Evolutionary conservation across 2,113 vertebrate species (phyloP).

Genomic region (Acanthochromis polyacanthus): DNA sequence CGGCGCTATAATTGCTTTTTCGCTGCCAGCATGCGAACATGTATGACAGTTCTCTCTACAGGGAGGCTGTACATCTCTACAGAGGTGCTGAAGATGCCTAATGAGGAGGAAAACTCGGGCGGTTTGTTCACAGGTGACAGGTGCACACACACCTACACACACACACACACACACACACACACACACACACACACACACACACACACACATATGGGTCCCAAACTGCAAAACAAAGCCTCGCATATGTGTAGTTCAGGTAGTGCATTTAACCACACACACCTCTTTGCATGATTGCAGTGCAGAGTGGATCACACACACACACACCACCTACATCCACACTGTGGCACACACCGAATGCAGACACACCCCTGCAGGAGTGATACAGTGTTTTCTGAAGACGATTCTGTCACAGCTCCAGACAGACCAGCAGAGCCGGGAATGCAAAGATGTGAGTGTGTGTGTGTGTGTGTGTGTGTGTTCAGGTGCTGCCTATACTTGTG

Average conservation of each 20-base stretch:
- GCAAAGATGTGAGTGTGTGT: not conserved
- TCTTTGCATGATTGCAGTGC: constrained; percentile 7
- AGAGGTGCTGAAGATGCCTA: constrained; percentile 62
- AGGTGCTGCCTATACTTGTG: no score
- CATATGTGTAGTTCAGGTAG: constrained; percentile 18
- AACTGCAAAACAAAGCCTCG: constrained; percentile 26
- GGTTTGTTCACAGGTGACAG: constrained; percentile 75
- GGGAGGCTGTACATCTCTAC: constrained; percentile 44
- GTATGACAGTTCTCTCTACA: constrained; percentile 6
- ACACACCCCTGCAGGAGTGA: constrained; percentile 14
- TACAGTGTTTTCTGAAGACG: constrained; percentile 7
- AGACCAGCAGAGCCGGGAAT: constrained; percentile 19
- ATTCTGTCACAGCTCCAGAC: constrained; percentile 37
- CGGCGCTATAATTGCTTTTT: constrained; percentile 36
- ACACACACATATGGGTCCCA: constrained; percentile 20
- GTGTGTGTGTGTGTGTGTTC: constrained; percentile 7
- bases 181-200: not conserved
- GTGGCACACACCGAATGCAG: constrained; percentile 1
- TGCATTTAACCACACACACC: not conserved
- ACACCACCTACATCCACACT: not conserved
- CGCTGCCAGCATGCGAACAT: constrained; percentile 41
- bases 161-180: constrained; percentile 13
- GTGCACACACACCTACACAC: constrained; percentile 25
- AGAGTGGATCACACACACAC: constrained; percentile 24
- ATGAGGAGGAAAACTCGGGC: constrained; percentile 58